Evolutionary conservation across 1,140 invertebrate genomes (phyloP).

Genomic region (Zaprionus tsacasi): DNA sequence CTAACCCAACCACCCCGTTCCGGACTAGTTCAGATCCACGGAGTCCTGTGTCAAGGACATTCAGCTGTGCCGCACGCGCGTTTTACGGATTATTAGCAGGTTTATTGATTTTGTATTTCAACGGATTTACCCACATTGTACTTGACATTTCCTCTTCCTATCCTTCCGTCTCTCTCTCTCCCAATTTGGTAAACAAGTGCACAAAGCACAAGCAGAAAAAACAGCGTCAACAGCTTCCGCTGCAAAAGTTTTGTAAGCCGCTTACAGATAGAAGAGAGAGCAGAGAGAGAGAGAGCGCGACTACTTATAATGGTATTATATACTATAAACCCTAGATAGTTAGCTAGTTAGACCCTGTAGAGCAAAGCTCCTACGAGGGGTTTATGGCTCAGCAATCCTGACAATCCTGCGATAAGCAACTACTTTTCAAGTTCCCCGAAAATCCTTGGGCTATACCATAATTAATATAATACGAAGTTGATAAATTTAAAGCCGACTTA

Average conservation of each 20-base stretch:
- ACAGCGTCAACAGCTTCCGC: not conserved
- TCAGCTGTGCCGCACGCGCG: constrained; percentile 39
- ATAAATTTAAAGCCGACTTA: not conserved
- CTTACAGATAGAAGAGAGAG: not conserved
- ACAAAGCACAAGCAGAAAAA: not conserved
- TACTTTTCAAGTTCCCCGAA: not conserved
- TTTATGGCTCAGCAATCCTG: not conserved
- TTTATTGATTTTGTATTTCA: constrained; percentile 55
- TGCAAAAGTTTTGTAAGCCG: constrained; percentile 1
- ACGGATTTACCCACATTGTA: constrained; percentile 27
- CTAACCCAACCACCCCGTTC: constrained; percentile 4
- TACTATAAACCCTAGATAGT: not conserved
- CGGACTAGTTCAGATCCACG: constrained; percentile 1
- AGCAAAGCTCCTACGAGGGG: not conserved
- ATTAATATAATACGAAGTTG: not conserved
- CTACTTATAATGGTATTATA: not conserved
- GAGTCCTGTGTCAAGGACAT: constrained; percentile 64
- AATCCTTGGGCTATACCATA: not conserved
- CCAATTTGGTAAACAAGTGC: not conserved
- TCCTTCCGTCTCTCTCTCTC: not conserved
- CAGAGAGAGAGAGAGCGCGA: no score
- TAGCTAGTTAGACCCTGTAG: not conserved
- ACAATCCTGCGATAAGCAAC: not conserved
- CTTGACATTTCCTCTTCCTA: not conserved
- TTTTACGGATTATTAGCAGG: constrained; percentile 29